Conservation (phyloP, 2,113 vertebrate genomes). For the Cranoglanis bouderius region DNA sequence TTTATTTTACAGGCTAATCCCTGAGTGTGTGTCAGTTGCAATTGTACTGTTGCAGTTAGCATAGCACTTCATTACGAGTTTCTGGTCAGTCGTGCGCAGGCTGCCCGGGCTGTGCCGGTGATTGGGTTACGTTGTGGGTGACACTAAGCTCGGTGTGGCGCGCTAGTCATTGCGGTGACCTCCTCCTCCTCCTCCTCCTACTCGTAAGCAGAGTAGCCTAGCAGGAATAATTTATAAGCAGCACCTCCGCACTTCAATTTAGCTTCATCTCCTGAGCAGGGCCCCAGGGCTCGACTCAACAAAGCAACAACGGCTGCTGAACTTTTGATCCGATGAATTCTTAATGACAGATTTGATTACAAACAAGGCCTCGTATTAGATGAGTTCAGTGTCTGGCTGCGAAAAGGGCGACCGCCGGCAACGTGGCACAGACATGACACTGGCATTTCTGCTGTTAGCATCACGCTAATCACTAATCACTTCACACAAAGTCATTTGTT, state of each 20-base stretch:
- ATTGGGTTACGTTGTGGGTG: slow-evolving; percentile 52
- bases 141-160: slow-evolving; percentile 39
- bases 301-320: slow-evolving; percentile 79
- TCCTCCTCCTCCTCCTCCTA: slow-evolving; percentile 60
- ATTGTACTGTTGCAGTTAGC: neutral
- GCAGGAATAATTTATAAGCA: slow-evolving; percentile 85
- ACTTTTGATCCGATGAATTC: slow-evolving; percentile 88
- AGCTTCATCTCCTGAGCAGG: slow-evolving; percentile 70
- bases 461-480: slow-evolving; percentile 22
- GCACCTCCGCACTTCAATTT: slow-evolving; percentile 73
- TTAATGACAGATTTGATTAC: slow-evolving; percentile 87
- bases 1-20: neutral
- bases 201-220: slow-evolving; percentile 79
- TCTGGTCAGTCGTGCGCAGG: slow-evolving; percentile 23
- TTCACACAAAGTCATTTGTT: neutral
- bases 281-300: slow-evolving; percentile 73
- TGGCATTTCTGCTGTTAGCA: slow-evolving; percentile 39
- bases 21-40: too few species aligned
- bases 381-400: slow-evolving; percentile 77
- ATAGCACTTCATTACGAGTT: slow-evolving; percentile 7
- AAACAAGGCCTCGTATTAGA: slow-evolving; percentile 78
- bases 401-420: slow-evolving; percentile 66
- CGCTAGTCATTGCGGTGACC: slow-evolving; percentile 71
- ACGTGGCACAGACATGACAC: slow-evolving; percentile 58
- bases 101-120: slow-evolving; percentile 33